Base-by-base conservation (phyloP, 2,888 invertebrate genomes). In the Drosophila nr. perissopoda region DNA sequence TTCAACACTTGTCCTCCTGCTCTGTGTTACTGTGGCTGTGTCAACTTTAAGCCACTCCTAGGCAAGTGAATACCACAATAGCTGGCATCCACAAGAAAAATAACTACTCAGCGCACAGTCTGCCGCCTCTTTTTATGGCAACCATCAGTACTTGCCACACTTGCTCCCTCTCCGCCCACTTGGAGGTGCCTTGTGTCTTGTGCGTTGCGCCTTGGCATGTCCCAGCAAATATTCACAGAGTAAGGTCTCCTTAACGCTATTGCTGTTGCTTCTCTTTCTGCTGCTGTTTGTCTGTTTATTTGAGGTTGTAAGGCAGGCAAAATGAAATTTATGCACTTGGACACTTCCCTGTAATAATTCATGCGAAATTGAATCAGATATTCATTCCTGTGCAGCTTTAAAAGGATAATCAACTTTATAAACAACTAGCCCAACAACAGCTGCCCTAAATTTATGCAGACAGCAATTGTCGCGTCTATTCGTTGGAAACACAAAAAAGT, bases 351-450 rank as follows among this genome's bases (percentile, higher is more conserved):
- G 83, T 76, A 85, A 90, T 89, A 87, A 89, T 90, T 89, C 89
- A 89, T 89, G 83, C 80, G 76, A 89, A 89, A 89, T 89, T 85
- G 89, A 90, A 90, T 90, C 90, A 87, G 89, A 90, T 89, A 89
- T 87, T 88, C 77, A 87, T 82, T 76, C 73, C 80, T 75, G 67
- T 82, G 82, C 85, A 89, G 85, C 83, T 86, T 86, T 82, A 82
- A 90, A 80, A 79, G 73, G 85, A 90, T 90, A 89, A 89, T 89
- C 89, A 89, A 90, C 83, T 78, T 76, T 77, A 82, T 82, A 89
- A 86, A 69, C 73, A 60, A 60, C 51, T 69, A 68, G 42, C 58
- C 59, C 63, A 67, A 69, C 52, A 68, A 49, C 58, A 58, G 42
- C 40, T 67, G 56, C 57, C n/a, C 29, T 48, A 71, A 82, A 86